These are phyloP conservation scores for Stenurella melanura DNA, from an alignment of 2,888 invertebrate species.

Conservation along the genomic window DNA sequence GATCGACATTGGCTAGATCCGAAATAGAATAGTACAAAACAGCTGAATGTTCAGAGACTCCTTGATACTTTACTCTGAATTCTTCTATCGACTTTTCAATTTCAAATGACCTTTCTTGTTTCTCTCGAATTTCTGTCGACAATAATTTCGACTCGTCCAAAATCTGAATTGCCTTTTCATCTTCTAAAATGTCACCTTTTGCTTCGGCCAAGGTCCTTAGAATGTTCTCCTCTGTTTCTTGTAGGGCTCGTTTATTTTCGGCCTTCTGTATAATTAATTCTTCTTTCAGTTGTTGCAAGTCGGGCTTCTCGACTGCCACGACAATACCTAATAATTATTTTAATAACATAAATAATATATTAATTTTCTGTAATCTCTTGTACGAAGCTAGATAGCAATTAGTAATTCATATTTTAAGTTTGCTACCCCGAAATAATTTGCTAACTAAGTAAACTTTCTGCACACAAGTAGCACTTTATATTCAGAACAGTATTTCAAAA, in stretches of 20 bases:
- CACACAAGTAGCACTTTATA: too few species aligned
- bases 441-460: too few species aligned
- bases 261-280: constrained; percentile 86
- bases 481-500: too few species aligned
- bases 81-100: constrained; percentile 86
- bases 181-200: constrained; percentile 93
- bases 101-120: constrained; percentile 85
- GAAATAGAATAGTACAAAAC: constrained; percentile 88
- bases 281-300: constrained; percentile 87
- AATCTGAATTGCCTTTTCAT: constrained; percentile 91
- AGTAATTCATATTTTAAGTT: too few species aligned
- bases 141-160: constrained; percentile 89
- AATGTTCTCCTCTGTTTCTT: constrained; percentile 92
- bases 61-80: constrained; percentile 83
- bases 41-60: constrained; percentile 87
- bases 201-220: constrained; percentile 87
- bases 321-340: constrained; percentile 78
- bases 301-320: constrained; percentile 89
- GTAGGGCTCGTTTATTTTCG: constrained; percentile 86
- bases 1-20: constrained; percentile 88
- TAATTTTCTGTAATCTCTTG: background rate
- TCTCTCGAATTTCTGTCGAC: constrained; percentile 87
- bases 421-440: too few species aligned
- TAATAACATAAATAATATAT: background rate
- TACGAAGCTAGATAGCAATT: background rate